Percentiles rank a stretch among this genome's conserved stretches.
Conservation (phyloP, 2,113 vertebrate species). For the Erythrocebus patas region DNA sequence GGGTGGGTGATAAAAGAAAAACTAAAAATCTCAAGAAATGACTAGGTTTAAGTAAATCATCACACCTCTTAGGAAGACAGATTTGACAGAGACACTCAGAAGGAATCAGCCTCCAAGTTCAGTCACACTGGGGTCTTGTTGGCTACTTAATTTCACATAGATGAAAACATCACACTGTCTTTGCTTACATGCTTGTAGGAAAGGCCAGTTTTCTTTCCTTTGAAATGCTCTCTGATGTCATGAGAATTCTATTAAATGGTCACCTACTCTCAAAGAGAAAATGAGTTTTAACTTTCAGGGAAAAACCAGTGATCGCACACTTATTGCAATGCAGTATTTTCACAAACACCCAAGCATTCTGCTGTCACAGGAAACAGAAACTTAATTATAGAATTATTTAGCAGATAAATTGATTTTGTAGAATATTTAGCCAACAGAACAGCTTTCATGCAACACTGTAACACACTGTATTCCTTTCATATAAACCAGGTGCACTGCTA, state of each 20-base stretch:
- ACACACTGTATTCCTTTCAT: not conserved
- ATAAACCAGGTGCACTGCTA: not conserved
- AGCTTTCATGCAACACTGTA: constrained; percentile 6
- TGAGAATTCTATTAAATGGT: constrained; percentile 76
- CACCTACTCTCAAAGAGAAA: constrained; percentile 58
- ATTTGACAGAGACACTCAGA: constrained; percentile 42
- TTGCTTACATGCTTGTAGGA: constrained; percentile 54
- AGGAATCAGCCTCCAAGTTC: not conserved
- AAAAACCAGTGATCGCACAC: constrained; percentile 46
- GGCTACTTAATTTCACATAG: constrained; percentile 53
- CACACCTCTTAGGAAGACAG: not conserved
- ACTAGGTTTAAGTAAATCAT: constrained; percentile 42
- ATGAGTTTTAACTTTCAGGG: constrained; percentile 63
- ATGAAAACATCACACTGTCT: constrained; percentile 54
- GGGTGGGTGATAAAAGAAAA: not conserved
- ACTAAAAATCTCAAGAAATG: constrained; percentile 20
- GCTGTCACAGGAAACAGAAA: constrained; percentile 67
- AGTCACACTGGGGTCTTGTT: constrained; percentile 12
- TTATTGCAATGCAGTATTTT: constrained; percentile 78
- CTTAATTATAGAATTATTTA: not conserved
- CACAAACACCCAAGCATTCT: constrained; percentile 44
- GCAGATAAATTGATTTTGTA: constrained; percentile 55
- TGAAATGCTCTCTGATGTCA: constrained; percentile 75
- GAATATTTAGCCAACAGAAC: constrained; percentile 19
- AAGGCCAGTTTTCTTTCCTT: constrained; percentile 65